Percentiles rank a stretch among this genome's conserved stretches.
phyloP scores from a whole-genome alignment of 2,888 invertebrate genomes.

The Aplocera efformata region DNA sequence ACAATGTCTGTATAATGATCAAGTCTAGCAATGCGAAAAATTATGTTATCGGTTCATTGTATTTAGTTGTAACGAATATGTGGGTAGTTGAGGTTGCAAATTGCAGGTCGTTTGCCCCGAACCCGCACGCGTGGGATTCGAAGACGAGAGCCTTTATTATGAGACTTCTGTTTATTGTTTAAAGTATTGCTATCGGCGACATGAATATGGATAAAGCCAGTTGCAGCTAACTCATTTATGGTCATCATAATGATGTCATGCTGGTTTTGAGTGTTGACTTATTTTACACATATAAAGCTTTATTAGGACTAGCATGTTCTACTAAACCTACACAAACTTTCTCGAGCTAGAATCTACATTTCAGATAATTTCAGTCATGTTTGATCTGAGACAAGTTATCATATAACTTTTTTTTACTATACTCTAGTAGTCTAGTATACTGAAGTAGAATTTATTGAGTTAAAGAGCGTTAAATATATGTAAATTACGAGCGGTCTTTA shows the following conservation, averaged over 20 bases:
- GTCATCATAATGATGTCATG: slow-evolving; percentile 19
- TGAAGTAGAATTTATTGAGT: slow-evolving; percentile 24
- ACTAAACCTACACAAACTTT: slow-evolving; percentile 12
- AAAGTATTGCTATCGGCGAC: slow-evolving; percentile 15
- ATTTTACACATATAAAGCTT: slow-evolving; percentile 11
- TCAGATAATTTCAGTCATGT: slow-evolving; percentile 24
- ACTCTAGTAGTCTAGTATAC: slow-evolving; percentile 21
- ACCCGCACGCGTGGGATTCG: slow-evolving; percentile 51
- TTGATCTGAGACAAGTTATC: slow-evolving; percentile 21
- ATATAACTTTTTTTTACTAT: slow-evolving; percentile 8
- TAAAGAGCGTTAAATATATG: slow-evolving; percentile 29
- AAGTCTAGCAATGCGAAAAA: slow-evolving; percentile 9
- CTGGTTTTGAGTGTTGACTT: slow-evolving; percentile 14
- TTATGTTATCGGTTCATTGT: slow-evolving; percentile 1
- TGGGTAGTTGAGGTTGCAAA: slow-evolving; percentile 48
- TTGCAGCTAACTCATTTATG: slow-evolving; percentile 18
- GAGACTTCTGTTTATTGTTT: slow-evolving; percentile 23
- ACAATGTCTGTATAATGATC: slow-evolving; percentile 3
- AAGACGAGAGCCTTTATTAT: slow-evolving; percentile 25
- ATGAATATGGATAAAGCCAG: slow-evolving; percentile 18
- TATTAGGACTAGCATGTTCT: slow-evolving; percentile 14
- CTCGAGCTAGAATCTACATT: slow-evolving; percentile 11
- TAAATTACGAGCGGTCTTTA: slow-evolving; percentile 41
- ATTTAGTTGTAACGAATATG: slow-evolving; percentile 29
- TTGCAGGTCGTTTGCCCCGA: slow-evolving; percentile 49